phyloP scores from a whole-genome alignment of 2,888 invertebrate species.

The Anticlea derivata region DNA sequence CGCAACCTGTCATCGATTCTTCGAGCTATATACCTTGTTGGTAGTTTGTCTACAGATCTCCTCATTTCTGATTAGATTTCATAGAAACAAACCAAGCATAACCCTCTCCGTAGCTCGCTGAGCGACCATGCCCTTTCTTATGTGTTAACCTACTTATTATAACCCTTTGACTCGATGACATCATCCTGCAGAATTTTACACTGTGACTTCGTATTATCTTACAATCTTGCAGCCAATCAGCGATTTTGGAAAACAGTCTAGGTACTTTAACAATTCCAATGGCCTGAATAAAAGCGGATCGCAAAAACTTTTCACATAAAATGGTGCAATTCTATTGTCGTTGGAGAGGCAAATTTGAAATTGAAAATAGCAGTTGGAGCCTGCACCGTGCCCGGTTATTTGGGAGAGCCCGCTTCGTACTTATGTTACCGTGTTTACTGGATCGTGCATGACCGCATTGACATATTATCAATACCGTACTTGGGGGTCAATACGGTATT shows the following conservation, averaged over 20 bases:
- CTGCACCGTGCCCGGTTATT: constrained; percentile 59
- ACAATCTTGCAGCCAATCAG: constrained; percentile 32
- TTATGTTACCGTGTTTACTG: constrained; percentile 57
- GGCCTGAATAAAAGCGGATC: constrained; percentile 53
- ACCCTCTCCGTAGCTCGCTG: too few species aligned
- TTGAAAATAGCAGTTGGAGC: constrained; percentile 71
- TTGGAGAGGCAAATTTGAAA: constrained; percentile 72
- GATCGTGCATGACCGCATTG: constrained; percentile 42
- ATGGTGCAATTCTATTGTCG: constrained; percentile 66
- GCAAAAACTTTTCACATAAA: constrained; percentile 64
- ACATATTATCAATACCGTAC: too few species aligned
- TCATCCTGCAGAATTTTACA: constrained; percentile 1
- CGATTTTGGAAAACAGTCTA: constrained; percentile 38
- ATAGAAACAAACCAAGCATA: too few species aligned
- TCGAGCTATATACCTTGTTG: too few species aligned
- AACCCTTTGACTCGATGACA: too few species aligned
- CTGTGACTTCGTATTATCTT: constrained; percentile 13
- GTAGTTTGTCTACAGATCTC: too few species aligned
- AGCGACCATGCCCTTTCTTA: too few species aligned
- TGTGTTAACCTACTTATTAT: too few species aligned
- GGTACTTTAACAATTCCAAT: constrained; percentile 51
- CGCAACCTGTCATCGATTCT: too few species aligned
- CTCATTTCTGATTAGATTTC: too few species aligned
- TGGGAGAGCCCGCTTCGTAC: constrained; percentile 60
- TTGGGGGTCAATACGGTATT: constrained; percentile 16